Evolutionary conservation across 2,113 vertebrate genomes (phyloP).

Genomic region (Dipodomys merriami): DNA sequence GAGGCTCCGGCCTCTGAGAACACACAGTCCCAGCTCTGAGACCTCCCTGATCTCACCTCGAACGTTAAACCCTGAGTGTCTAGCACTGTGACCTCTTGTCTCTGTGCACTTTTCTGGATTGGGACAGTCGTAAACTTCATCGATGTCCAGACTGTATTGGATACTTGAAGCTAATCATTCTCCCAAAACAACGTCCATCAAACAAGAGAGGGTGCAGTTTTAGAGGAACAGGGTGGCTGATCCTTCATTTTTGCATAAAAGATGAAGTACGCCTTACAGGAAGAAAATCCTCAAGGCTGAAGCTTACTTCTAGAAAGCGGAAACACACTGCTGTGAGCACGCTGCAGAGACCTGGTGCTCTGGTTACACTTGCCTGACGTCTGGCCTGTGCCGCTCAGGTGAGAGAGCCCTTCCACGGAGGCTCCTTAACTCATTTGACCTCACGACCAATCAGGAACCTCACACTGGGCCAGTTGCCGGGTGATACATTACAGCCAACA

Average conservation of each 20-base stretch:
- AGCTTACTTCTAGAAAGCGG: background rate
- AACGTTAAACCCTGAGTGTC: too few relatives aligned
- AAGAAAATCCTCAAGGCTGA: background rate
- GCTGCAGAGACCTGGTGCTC: background rate
- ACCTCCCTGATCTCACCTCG: too few relatives aligned
- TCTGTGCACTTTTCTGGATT: background rate
- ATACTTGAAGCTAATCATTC: background rate
- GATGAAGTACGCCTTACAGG: background rate
- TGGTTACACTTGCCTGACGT: background rate
- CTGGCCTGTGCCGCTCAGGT: background rate
- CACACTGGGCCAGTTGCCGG: background rate
- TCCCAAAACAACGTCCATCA: background rate
- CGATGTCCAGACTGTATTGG: background rate
- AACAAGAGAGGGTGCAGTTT: background rate
- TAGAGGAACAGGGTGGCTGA: background rate
- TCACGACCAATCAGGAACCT: background rate
- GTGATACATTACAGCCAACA: background rate
- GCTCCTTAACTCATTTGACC: slow-evolving; percentile 19
- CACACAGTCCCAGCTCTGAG: too few relatives aligned
- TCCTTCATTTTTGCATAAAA: background rate
- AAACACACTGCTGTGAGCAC: background rate
- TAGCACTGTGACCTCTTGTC: background rate
- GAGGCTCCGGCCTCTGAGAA: too few relatives aligned
- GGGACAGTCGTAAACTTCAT: too few relatives aligned
- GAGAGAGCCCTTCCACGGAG: background rate